Conservation (phyloP, 2,797 vertebrate genomes). For the Helicolenus hilgendorfi region DNA sequence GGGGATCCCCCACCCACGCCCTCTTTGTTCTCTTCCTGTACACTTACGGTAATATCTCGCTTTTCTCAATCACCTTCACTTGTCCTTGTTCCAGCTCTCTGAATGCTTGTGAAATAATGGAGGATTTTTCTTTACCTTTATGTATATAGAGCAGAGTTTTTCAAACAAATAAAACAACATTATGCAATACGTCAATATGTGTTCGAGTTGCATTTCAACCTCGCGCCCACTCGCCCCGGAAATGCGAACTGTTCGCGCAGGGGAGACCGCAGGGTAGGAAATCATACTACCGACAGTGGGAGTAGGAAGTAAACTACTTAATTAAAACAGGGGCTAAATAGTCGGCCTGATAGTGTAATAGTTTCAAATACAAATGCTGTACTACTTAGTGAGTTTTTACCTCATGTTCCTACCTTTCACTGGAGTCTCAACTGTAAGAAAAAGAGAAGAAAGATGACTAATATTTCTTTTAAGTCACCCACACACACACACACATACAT, state of each 20-base stretch:
- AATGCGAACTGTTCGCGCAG: conserved; percentile 54
- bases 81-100: background rate
- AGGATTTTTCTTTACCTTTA: background rate
- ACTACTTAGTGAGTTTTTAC: background rate
- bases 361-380: background rate
- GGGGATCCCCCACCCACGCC: conserved; percentile 89
- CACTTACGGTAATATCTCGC: conserved; percentile 87
- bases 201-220: conserved; percentile 31
- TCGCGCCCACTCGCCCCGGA: conserved; percentile 45
- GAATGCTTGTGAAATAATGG: background rate
- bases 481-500: background rate
- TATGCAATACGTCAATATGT: background rate
- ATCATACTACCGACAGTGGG: conserved; percentile 68
- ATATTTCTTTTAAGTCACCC: conserved; percentile 12
- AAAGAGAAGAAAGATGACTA: background rate
- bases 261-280: conserved; percentile 68
- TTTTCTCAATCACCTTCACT: conserved; percentile 38
- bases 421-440: background rate
- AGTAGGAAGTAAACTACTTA: conserved; percentile 45
- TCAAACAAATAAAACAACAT: background rate
- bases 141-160: background rate
- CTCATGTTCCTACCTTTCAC: background rate
- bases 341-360: background rate
- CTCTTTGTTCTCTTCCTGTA: conserved; percentile 78
- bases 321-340: conserved; percentile 18